These are phyloP conservation scores for Chironomus striatipennis DNA, from an alignment of 1,140 invertebrate species.

Conservation along the genomic window DNA sequence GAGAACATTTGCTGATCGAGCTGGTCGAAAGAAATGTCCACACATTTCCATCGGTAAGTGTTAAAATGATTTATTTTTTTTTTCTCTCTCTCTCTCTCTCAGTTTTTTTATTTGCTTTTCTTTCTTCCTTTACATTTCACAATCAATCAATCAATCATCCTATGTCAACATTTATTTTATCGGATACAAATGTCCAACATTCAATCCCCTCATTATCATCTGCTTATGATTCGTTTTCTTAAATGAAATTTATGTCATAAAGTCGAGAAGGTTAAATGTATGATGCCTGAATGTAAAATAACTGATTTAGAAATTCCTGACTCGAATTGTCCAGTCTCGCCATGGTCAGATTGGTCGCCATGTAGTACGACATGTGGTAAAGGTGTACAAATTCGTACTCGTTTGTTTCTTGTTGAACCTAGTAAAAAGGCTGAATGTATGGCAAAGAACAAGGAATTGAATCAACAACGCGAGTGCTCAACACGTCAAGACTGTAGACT, in stretches of 20 bases:
- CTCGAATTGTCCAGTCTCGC: constrained; percentile 55
- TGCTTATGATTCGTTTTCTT: too few relatives aligned
- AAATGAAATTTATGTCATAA: too few relatives aligned
- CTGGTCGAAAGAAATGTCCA: constrained; percentile 68
- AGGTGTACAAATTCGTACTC: constrained; percentile 59
- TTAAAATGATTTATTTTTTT: constrained; percentile 30
- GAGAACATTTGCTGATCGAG: constrained; percentile 59
- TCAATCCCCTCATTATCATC: background rate
- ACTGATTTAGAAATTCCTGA: constrained; percentile 46
- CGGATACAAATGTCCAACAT: too few relatives aligned
- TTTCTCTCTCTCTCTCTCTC: background rate
- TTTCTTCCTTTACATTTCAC: background rate
- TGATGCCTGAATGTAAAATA: constrained; percentile 51
- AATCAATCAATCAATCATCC: background rate
- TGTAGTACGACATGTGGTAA: constrained; percentile 59
- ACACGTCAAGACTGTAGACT: constrained; percentile 58
- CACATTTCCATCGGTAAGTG: constrained; percentile 47
- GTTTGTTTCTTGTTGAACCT: constrained; percentile 55
- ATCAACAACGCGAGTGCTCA: constrained; percentile 55
- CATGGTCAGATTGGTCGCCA: constrained; percentile 64
- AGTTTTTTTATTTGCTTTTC: constrained; percentile 31
- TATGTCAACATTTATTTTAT: background rate
- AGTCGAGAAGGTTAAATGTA: constrained; percentile 68
- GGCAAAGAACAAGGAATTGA: constrained; percentile 46
- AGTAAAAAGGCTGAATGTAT: constrained; percentile 50